Evolutionary conservation across 2,888 invertebrate species (phyloP).

Genomic region (Mantis religiosa): DNA sequence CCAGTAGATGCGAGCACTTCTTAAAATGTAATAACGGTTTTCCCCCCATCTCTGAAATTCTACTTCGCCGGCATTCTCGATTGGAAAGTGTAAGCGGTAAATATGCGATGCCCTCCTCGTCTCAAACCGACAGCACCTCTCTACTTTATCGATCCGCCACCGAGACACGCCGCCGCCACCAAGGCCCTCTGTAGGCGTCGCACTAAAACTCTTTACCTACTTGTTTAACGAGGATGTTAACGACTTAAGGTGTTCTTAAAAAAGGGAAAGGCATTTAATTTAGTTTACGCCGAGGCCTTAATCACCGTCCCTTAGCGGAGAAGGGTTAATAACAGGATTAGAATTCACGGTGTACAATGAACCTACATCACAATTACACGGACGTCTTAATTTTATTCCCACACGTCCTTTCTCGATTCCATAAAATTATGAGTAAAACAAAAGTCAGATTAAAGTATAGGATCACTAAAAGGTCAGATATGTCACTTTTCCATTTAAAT

Average conservation of each 20-base stretch:
- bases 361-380: background rate
- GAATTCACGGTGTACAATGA: background rate
- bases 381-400: background rate
- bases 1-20: background rate
- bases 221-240: background rate
- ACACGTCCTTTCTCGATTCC: no score
- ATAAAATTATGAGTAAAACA: no score
- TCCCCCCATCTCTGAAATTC: background rate
- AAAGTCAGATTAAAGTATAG: no score
- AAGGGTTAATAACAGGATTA: background rate
- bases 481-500: no score
- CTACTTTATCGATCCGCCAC: background rate
- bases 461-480: no score
- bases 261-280: background rate
- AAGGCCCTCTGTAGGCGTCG: background rate
- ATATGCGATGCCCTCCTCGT: background rate
- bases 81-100: background rate
- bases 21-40: background rate
- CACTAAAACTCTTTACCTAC: background rate
- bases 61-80: background rate
- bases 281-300: background rate
- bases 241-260: background rate
- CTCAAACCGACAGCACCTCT: background rate
- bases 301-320: background rate
- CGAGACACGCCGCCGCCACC: background rate